phyloP scores from a whole-genome alignment of 2,113 vertebrate genomes.

The Podocnemis expansa region DNA sequence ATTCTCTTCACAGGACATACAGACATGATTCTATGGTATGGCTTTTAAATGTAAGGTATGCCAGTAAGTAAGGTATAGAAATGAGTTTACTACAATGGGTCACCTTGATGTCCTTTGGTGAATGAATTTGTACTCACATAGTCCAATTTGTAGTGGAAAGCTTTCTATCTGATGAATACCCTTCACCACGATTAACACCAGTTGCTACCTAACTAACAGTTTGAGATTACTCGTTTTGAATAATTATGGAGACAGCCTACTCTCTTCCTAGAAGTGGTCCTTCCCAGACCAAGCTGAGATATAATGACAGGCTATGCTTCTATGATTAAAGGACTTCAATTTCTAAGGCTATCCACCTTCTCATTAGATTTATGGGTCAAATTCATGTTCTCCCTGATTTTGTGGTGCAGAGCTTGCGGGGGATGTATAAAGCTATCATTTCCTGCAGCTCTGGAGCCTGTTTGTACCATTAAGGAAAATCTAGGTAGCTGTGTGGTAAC shows the following conservation, averaged over 20 bases:
- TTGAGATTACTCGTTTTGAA: neutral
- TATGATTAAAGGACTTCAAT: neutral
- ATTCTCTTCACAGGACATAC: neutral
- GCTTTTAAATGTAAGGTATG: neutral
- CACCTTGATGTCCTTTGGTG: neutral
- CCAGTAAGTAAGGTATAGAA: neutral
- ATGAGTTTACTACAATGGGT: neutral
- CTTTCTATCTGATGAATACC: neutral
- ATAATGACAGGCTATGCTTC: neutral
- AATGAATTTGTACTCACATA: neutral
- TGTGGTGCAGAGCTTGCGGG: neutral
- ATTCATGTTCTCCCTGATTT: neutral
- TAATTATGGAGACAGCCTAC: neutral
- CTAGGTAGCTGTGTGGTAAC: neutral
- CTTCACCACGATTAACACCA: neutral
- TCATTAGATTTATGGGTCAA: neutral
- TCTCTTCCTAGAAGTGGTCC: neutral
- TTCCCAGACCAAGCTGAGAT: neutral
- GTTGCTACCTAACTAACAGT: neutral
- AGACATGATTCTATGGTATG: neutral
- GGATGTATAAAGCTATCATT: neutral
- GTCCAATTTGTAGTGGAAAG: neutral
- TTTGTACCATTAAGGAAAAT: neutral
- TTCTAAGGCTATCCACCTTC: neutral
- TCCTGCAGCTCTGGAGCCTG: neutral